Base-by-base conservation (phyloP, 1,140 invertebrate species). In the Drosophila pandora region DNA sequence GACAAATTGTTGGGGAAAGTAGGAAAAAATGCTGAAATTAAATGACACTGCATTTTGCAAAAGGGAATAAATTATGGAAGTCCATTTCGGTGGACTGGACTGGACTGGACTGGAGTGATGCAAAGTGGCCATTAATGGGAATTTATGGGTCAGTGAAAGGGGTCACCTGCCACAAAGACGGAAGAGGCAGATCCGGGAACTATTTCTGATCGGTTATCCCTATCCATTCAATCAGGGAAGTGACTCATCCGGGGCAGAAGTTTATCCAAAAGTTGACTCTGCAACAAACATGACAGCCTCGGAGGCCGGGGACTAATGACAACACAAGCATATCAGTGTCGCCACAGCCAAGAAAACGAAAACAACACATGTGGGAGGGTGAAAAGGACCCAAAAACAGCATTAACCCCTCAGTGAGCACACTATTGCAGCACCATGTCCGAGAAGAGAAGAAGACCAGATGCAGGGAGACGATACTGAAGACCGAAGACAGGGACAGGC, bases 11-110 rank as follows among this genome's bases (percentile, higher is more conserved):
- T 22, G 28, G 43, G 45, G 32, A 37, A 39, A 57, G 52, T 21
- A 28, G 4, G 65, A 58, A 52, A 23, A 43, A 59, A 59, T 60
- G 39, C 21, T 32, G 48, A 73, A 85, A 84, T 87, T 65, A 87
- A 85, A 81, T 85, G 82, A 77, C 78, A 87, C 52, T 77, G 81
- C 82, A 88, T 87, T 78, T 87, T 87, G 82, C 82, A 85, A 82
- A 43, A 61, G 74, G 80, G 81, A 85, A 87, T 87, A 67, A 87
- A 74, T 87, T 87, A 82, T 87, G 82, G 60, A 77, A 76, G 70
- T 77, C 63, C 73, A 87, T 87, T 87, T 70, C 47, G 59, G 72
- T 39, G 60, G 68, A 76, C 59, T 67, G 73, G 63, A 69, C 59
- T 67, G 73, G 63, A 69, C 59, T 39, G 60, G 68, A 76, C 59